Percentiles rank a stretch among this genome's conserved stretches.
These are phyloP conservation scores for Pseudococcus viburni DNA, from an alignment of 2,888 invertebrate genomes.

Conservation along the genomic window DNA sequence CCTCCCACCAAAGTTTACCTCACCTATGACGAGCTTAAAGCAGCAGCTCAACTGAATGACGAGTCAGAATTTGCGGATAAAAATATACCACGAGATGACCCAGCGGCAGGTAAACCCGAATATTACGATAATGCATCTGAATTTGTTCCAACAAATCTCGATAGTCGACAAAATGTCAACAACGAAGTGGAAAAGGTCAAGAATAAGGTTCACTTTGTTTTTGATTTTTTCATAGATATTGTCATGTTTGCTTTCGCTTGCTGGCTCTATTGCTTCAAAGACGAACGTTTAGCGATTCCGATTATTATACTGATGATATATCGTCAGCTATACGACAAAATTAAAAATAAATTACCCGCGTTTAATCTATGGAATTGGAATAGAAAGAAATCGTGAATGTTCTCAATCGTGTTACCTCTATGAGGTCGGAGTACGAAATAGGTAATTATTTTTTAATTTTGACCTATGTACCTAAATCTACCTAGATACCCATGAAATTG, in stretches of 20 bases:
- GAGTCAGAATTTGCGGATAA: background rate
- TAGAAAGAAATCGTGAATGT: constrained; percentile 10
- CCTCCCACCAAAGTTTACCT: constrained; percentile 75
- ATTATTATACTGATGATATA: constrained; percentile 83
- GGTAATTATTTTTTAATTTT: too few species aligned
- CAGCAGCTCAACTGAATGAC: constrained; percentile 72
- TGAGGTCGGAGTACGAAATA: too few species aligned
- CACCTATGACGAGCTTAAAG: constrained; percentile 77
- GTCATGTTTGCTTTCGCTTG: constrained; percentile 83
- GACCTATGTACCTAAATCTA: too few species aligned
- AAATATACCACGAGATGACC: background rate
- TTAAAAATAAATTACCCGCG: constrained; percentile 42
- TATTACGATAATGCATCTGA: background rate
- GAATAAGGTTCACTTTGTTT: constrained; percentile 78
- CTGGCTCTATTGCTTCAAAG: constrained; percentile 86
- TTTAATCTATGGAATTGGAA: constrained; percentile 47
- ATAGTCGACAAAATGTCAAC: background rate
- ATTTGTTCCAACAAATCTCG: background rate
- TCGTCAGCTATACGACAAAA: constrained; percentile 68
- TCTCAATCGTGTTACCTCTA: background rate
- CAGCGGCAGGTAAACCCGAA: background rate
- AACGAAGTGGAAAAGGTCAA: constrained; percentile 69
- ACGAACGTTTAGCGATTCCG: constrained; percentile 85
- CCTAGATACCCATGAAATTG: background rate
- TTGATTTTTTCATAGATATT: constrained; percentile 83